A percentile compares a stretch with the other conserved stretches of the same genome.
phyloP scores from a whole-genome alignment of 2,888 invertebrate species.

The Ephialtes manifestator region DNA sequence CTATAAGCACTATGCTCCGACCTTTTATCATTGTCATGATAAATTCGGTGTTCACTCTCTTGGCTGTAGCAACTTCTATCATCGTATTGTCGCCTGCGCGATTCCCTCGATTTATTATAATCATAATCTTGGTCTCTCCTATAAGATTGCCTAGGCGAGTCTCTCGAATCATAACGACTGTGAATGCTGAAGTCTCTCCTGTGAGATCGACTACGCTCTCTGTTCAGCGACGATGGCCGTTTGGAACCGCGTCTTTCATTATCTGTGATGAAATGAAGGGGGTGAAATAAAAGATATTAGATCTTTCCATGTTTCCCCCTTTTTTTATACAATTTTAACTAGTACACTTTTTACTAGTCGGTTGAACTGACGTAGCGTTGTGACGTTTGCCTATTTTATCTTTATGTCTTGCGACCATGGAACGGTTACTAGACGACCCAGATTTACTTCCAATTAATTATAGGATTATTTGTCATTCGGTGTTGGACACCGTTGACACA shows the following conservation, averaged over 20 bases:
- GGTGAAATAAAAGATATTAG: background rate
- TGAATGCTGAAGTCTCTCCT: background rate
- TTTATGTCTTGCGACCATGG: too few species aligned
- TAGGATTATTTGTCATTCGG: too few species aligned
- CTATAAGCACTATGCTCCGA: conserved; percentile 4
- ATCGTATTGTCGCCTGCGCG: background rate
- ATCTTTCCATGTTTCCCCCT: background rate
- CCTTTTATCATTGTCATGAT: background rate
- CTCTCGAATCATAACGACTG: background rate
- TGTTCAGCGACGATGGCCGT: conserved; percentile 14
- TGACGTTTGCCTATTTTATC: too few species aligned
- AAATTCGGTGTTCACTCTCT: too few species aligned
- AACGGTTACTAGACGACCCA: too few species aligned
- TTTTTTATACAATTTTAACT: too few species aligned
- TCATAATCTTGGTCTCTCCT: too few species aligned
- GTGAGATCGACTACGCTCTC: conserved; percentile 17
- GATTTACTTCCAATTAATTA: too few species aligned
- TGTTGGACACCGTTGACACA: too few species aligned
- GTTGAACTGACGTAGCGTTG: too few species aligned
- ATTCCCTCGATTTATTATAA: background rate
- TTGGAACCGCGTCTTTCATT: conserved; percentile 7
- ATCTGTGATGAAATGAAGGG: background rate
- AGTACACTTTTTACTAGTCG: too few species aligned
- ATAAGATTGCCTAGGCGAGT: too few species aligned
- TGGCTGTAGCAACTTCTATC: background rate